phyloP scores from a whole-genome alignment of 2,888 invertebrate species.

The Ecliptopera silaceata region DNA sequence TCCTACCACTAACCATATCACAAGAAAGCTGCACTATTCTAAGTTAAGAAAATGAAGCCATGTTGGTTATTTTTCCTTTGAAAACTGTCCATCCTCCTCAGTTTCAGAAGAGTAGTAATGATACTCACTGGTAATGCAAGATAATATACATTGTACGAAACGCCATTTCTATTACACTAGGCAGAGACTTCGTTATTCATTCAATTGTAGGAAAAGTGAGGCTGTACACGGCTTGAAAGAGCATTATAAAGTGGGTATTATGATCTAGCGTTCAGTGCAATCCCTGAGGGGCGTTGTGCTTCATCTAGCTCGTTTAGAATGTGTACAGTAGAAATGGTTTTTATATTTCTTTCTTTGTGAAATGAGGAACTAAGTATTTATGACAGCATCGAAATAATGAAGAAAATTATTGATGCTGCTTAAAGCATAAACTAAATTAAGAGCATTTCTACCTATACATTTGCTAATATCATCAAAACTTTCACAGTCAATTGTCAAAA shows the following conservation, averaged over 20 bases:
- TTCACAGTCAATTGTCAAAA: no score
- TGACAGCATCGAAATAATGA: background rate
- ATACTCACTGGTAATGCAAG: no score
- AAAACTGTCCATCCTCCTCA: no score
- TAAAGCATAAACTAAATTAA: no score
- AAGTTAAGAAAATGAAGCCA: no score
- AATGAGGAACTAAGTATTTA: background rate
- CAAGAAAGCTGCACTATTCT: no score
- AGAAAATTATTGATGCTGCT: no score
- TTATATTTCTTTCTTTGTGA: background rate
- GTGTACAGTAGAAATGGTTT: conserved; percentile 27
- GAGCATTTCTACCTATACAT: no score
- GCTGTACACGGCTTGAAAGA: conserved; percentile 39
- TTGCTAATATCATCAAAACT: no score
- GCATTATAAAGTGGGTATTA: conserved; percentile 55
- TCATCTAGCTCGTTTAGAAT: conserved; percentile 44
- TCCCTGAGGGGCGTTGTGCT: conserved; percentile 51
- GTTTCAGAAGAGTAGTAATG: no score
- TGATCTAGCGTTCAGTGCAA: conserved; percentile 53
- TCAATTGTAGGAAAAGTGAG: background rate
- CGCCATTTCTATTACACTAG: background rate
- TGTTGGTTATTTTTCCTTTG: no score
- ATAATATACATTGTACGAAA: background rate
- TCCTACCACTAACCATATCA: no score
- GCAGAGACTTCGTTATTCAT: background rate